phyloP scores from a whole-genome alignment of 2,113 vertebrate species.

The Ondatra zibethicus region DNA sequence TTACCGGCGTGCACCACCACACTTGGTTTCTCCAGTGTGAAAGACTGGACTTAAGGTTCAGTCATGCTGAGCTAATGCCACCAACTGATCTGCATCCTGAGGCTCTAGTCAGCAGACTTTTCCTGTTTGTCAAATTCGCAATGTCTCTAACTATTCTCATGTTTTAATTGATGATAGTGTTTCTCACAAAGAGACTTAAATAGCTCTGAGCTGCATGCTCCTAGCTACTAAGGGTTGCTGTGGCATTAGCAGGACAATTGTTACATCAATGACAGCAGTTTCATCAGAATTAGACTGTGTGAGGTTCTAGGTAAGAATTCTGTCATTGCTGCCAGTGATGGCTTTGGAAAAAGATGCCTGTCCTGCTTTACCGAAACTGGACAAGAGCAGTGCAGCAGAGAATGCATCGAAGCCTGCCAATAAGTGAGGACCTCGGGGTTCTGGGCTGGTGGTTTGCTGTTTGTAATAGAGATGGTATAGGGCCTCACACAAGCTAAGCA shows the following conservation, averaged over 20 bases:
- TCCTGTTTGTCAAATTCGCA: not conserved
- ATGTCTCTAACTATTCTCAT: not conserved
- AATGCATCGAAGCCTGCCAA: not conserved
- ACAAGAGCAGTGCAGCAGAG: not conserved
- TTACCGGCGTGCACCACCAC: not conserved
- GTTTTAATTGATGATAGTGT: not conserved
- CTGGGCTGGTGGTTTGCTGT: not conserved
- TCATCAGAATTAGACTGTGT: constrained; percentile 52
- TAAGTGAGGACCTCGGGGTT: constrained; percentile 51
- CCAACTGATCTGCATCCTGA: not conserved
- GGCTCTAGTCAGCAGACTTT: not conserved
- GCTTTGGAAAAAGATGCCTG: constrained; percentile 54
- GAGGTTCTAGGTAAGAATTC: constrained; percentile 40
- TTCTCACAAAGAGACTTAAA: not conserved
- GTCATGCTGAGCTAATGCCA: not conserved
- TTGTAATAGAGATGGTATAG: not conserved
- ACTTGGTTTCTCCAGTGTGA: not conserved
- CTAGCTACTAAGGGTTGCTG: not conserved
- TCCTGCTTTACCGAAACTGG: constrained; percentile 50
- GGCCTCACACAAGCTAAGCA: not conserved
- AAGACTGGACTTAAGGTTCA: not conserved
- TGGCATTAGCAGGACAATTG: constrained; percentile 43
- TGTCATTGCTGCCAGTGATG: constrained; percentile 10
- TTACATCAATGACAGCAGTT: constrained; percentile 19
- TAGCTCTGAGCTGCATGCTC: not conserved